Percentiles rank a stretch among this genome's conserved stretches.
These are phyloP conservation scores for Lota lota DNA, from an alignment of 2,113 vertebrate genomes.

Conservation along the genomic window DNA sequence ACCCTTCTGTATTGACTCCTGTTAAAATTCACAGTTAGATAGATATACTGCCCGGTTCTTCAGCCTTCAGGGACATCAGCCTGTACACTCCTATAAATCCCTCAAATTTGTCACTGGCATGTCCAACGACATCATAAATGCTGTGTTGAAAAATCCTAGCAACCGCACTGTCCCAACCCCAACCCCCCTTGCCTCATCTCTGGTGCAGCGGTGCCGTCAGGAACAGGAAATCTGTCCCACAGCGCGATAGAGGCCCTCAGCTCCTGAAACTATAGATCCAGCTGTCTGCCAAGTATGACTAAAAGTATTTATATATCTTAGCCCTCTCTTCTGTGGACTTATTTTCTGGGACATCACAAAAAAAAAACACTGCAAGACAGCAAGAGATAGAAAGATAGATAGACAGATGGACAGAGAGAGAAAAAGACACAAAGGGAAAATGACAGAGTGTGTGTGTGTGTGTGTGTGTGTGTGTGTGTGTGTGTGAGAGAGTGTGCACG, in stretches of 20 bases:
- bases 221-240: constrained; percentile 41
- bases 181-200: constrained; percentile 20
- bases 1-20: too few species aligned
- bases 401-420: constrained; percentile 8
- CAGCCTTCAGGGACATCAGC: constrained; percentile 16
- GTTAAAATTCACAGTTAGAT: not conserved
- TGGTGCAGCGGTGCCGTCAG: not conserved
- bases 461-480: too few species aligned
- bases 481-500: too few species aligned
- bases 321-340: constrained; percentile 10
- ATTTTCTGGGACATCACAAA: not conserved
- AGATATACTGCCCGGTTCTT: not conserved
- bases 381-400: constrained; percentile 7
- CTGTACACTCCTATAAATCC: constrained; percentile 34
- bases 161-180: constrained; percentile 14
- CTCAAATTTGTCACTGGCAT: constrained; percentile 33
- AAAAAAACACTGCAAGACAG: not conserved
- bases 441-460: not conserved
- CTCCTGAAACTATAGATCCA: constrained; percentile 50
- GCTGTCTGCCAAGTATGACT: constrained; percentile 41
- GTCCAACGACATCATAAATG: constrained; percentile 37
- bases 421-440: constrained; percentile 11
- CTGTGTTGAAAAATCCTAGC: constrained; percentile 23
- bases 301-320: not conserved
- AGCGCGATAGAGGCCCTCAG: constrained; percentile 12